Evolutionary conservation across 2,113 vertebrate genomes (phyloP).

Genomic region (Labeo catla): DNA sequence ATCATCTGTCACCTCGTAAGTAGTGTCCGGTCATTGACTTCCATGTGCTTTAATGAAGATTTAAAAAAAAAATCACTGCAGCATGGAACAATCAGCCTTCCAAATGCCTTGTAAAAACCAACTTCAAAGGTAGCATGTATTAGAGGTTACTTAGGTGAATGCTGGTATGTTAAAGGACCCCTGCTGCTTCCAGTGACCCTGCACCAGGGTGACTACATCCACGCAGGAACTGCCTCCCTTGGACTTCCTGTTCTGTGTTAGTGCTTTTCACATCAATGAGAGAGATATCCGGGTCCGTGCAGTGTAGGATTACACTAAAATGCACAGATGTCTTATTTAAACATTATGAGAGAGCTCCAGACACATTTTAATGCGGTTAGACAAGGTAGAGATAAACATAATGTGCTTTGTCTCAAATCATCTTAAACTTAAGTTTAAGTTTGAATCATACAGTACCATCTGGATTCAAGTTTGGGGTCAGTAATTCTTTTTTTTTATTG

Average conservation of each 20-base stretch:
- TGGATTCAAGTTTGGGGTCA: not conserved
- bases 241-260: slow-evolving; percentile 63
- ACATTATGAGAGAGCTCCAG: not conserved
- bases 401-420: not conserved
- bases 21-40: slow-evolving; percentile 39
- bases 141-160: slow-evolving; percentile 66
- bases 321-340: slow-evolving; percentile 8
- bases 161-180: slow-evolving; percentile 33
- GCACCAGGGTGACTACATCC: slow-evolving; percentile 53
- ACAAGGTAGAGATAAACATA: not conserved
- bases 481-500: not conserved
- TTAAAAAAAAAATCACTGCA: not conserved
- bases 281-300: slow-evolving; percentile 49
- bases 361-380: not conserved
- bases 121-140: slow-evolving; percentile 69
- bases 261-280: slow-evolving; percentile 55
- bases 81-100: slow-evolving; percentile 49
- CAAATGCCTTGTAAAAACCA: slow-evolving; percentile 51
- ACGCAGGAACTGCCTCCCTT: slow-evolving; percentile 70
- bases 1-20: slow-evolving; percentile 67
- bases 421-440: not conserved
- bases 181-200: slow-evolving; percentile 57
- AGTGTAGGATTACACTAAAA: slow-evolving; percentile 44
- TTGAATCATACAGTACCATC: not conserved
- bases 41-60: slow-evolving; percentile 54